Percentiles rank a stretch among this genome's conserved stretches.
Evolutionary conservation across 2,797 vertebrate genomes (phyloP).

Genomic region (Pangasius macronema): DNA sequence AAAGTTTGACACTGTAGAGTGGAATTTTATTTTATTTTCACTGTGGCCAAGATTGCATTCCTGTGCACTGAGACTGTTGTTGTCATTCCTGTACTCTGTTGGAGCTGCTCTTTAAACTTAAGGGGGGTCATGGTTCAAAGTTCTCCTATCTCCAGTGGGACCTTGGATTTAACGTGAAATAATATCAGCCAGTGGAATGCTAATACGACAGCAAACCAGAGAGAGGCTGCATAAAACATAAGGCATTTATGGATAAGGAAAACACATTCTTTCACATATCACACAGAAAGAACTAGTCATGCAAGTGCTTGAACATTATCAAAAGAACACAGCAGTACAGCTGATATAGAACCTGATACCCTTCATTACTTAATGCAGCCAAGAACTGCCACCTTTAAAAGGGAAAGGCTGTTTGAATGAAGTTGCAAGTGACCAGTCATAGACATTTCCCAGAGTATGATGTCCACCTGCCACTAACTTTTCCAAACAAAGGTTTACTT

Average conservation of each 20-base stretch:
- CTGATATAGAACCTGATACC: conserved; percentile 9
- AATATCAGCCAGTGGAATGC: background rate
- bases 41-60: conserved; percentile 1
- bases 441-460: background rate
- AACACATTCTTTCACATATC: conserved; percentile 4
- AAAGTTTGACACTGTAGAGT: background rate
- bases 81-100: conserved; percentile 45
- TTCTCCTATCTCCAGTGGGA: conserved; percentile 31
- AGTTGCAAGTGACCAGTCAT: background rate
- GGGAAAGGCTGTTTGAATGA: background rate
- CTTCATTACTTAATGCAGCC: background rate
- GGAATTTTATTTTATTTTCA: background rate
- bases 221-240: background rate
- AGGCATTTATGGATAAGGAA: background rate
- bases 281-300: conserved; percentile 2
- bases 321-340: background rate
- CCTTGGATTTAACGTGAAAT: conserved; percentile 18
- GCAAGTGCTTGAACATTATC: background rate
- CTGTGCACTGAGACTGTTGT: conserved; percentile 41
- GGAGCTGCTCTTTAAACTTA: background rate
- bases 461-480: no score
- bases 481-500: background rate
- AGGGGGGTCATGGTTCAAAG: background rate
- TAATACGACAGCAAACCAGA: background rate
- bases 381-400: background rate